Base-by-base conservation (phyloP, 1,140 invertebrate genomes). In the Calliopsis andreniformis region DNA sequence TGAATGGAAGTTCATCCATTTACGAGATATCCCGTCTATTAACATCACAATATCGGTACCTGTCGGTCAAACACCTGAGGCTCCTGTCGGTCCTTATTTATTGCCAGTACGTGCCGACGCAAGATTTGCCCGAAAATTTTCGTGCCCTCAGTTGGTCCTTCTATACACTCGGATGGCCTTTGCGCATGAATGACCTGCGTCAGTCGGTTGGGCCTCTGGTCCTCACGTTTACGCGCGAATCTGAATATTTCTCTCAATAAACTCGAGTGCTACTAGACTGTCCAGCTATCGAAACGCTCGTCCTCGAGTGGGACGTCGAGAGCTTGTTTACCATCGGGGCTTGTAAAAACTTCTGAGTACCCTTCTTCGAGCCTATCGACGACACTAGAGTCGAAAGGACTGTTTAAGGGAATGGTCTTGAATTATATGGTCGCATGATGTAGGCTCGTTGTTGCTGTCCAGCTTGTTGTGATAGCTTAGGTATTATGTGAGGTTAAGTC, bases 1-100 rank as follows among this genome's bases (percentile, higher is more conserved):
- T 90, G 86, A 91, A 91, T 89, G 76, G 82, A 55, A 43, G 49
- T 61, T 80, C 76, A 85, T 63, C 87, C 81, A 87, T 89, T 89
- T 86, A 79, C 25, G 75, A 84, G 77, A 77, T 88, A 87, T 89
- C 82, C 83, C 76, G 76, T 67, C 79, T 76, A 91, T 91, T 91
- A 90, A 82, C 88, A 89, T 89, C 72, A 89, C 86, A 91, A 91
- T 90, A 87, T 87, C 71, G 80, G 72, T 89, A 91, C 89, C 89
- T 91, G 87, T 87, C 56, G 76, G 55, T n/a, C 45, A 78, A 69
- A 76, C 73, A 80, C 67, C 80, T 78, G 71, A 81, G 63, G 39
- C 43, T 67, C 42, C 68, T 56, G 59, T 23, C 25, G 58, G 68
- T 63, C 77, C 71, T 79, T 84, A 87, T 90, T 91, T 91, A 90